Conservation (phyloP, 2,888 invertebrate genomes). For the Epirrhoe tristata region DNA sequence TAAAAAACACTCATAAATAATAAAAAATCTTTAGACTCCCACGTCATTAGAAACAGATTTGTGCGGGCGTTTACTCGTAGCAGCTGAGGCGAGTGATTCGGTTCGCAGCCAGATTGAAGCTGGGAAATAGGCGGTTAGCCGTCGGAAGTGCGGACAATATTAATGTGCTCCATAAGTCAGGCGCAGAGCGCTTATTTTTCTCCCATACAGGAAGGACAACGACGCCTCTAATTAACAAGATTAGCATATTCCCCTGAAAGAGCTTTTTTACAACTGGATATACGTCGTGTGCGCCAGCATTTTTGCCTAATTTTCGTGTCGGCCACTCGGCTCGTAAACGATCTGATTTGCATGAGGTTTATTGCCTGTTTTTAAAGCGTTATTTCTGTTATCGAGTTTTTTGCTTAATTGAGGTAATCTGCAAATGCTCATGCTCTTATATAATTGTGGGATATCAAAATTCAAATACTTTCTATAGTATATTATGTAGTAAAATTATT, state of each 20-base stretch:
- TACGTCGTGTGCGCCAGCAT: slow-evolving; percentile 57
- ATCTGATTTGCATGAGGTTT: slow-evolving; percentile 61
- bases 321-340: slow-evolving; percentile 53
- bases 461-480: not conserved
- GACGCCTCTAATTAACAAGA: slow-evolving; percentile 81
- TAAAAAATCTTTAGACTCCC: slow-evolving; percentile 11
- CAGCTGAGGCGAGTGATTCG: slow-evolving; percentile 30
- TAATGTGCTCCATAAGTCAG: slow-evolving; percentile 79
- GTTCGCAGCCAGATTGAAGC: slow-evolving; percentile 51
- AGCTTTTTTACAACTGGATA: slow-evolving; percentile 60
- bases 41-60: slow-evolving; percentile 37
- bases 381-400: slow-evolving; percentile 45
- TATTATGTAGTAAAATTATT: no score
- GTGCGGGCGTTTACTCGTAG: slow-evolving; percentile 27
- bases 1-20: not conserved
- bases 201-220: slow-evolving; percentile 74
- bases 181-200: slow-evolving; percentile 72
- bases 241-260: slow-evolving; percentile 78
- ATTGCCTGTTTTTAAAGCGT: slow-evolving; percentile 44
- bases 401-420: slow-evolving; percentile 34
- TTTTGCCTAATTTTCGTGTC: slow-evolving; percentile 64
- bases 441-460: not conserved
- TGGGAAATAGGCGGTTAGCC: slow-evolving; percentile 70
- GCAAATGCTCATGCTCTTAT: slow-evolving; percentile 4
- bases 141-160: slow-evolving; percentile 79